Evolutionary conservation across 2,113 vertebrate species (phyloP), one percentile per base, ranked within the genome.

Genomic region (Rhinolophus sinicus): DNA sequence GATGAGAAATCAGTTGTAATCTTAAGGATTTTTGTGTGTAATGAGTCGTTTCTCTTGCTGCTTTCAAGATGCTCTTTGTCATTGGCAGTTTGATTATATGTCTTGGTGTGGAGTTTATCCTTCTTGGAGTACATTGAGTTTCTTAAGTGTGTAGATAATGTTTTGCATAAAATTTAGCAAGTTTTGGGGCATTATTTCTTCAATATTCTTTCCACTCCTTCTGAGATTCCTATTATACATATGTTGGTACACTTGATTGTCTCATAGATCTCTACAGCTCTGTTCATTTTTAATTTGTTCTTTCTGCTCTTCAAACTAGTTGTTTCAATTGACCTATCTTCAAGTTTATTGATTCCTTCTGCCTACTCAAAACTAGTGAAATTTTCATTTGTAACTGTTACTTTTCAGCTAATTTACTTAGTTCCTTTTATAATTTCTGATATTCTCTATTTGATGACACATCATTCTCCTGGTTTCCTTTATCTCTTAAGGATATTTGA

Each of bases 261-360:
- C 50, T 50, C 94, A 50, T 2, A 10, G 38, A 9, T 81, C 47
- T 92, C 22, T n/a, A 50, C 81, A 13, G 50, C 8, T 73, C 65
- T 90, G 47, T 28, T 44, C 44, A 56, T 67, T 65, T 56, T 77
- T 56, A 44, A 58, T 85, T 81, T 81, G 78, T 67, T 9, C 50
- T 78, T 82, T 52, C 28, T 30, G 28, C 16, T 82, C 58, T 75
- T 75, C 75, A 73, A 93, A 83, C 47, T 54, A 40, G 38, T 7
- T 56, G 73, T 80, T 83, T 54, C 67, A 93, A 65, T n/a, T 76
- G 83, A 77, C 21, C 54, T 85, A n/a, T 52, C 44, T 80, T 95
- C 8, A 64, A 47, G 30, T 56, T 87, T 22, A 5, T 1, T 15
- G 33, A 85, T 58, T 75, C n/a, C 21, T 77, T 50, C n/a, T 7